phyloP scores from a whole-genome alignment of 1,140 invertebrate species.

The Diorhabda sublineata region DNA sequence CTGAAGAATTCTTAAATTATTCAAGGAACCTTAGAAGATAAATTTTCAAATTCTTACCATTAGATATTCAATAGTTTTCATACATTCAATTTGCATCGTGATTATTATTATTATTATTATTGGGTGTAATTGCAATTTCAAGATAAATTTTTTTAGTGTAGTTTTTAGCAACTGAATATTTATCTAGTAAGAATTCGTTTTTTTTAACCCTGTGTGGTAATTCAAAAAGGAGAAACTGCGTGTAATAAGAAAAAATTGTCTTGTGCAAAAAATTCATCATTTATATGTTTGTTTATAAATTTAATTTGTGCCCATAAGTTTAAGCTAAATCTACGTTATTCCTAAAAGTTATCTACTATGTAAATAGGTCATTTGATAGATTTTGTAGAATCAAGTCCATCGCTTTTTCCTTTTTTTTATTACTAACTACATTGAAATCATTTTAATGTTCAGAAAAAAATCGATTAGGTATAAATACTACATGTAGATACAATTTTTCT shows the following conservation, averaged over 20 bases:
- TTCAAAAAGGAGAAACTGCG: conserved; percentile 3
- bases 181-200: too few species aligned
- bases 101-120: too few species aligned
- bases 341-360: conserved; percentile 42
- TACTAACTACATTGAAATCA: too few species aligned
- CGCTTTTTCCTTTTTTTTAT: too few species aligned
- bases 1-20: conserved; percentile 7
- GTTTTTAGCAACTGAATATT: too few species aligned
- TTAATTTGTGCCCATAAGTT: conserved; percentile 48
- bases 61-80: not conserved
- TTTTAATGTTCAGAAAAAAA: too few species aligned
- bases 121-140: too few species aligned
- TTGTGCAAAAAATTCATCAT: conserved; percentile 33
- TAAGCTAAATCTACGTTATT: conserved; percentile 45
- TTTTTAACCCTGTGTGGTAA: not conserved
- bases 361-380: conserved; percentile 22
- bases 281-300: conserved; percentile 32
- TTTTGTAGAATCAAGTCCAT: too few species aligned
- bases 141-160: too few species aligned
- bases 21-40: conserved; percentile 7
- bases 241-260: conserved; percentile 5
- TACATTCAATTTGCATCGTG: not conserved
- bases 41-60: not conserved
- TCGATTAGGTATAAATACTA: too few species aligned
- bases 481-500: too few species aligned